Evolutionary conservation across 2,888 invertebrate genomes (phyloP).

Genomic region (Caenorhabditis afra): DNA sequence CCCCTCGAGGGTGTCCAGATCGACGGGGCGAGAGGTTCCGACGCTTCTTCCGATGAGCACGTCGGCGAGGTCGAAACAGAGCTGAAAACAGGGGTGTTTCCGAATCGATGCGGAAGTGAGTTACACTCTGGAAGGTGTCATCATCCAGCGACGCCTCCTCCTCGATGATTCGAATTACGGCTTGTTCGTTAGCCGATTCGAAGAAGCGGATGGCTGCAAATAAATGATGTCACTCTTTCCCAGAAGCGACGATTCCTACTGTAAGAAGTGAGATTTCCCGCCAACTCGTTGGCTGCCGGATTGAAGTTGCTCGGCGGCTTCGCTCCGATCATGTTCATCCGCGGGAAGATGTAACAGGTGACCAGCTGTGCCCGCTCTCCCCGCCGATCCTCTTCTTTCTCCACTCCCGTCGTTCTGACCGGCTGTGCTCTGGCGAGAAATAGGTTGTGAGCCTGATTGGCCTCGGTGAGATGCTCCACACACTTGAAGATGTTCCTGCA

Average conservation of each 20-base stretch:
- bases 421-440: conserved; percentile 78
- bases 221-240: no score
- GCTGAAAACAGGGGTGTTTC: conserved; percentile 36
- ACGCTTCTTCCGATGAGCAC: conserved; percentile 52
- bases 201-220: conserved; percentile 77
- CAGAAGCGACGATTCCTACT: no score
- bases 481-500: conserved; percentile 70
- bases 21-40: conserved; percentile 51
- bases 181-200: conserved; percentile 76
- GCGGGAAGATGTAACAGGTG: conserved; percentile 79
- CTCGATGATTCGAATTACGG: conserved; percentile 76
- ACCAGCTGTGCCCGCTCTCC: conserved; percentile 66
- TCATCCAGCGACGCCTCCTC: conserved; percentile 77
- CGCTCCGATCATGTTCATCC: conserved; percentile 74
- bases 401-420: conserved; percentile 64
- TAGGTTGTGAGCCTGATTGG: conserved; percentile 79
- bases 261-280: conserved; percentile 78
- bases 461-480: conserved; percentile 69
- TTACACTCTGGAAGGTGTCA: conserved; percentile 59
- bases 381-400: conserved; percentile 63
- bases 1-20: conserved; percentile 56
- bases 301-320: conserved; percentile 78
- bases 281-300: conserved; percentile 79
- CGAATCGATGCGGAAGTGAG: conserved; percentile 1
- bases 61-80: conserved; percentile 64